These are phyloP conservation scores for Xiphorhynchus elegans DNA, from an alignment of 2,113 vertebrate genomes.

Conservation along the genomic window DNA sequence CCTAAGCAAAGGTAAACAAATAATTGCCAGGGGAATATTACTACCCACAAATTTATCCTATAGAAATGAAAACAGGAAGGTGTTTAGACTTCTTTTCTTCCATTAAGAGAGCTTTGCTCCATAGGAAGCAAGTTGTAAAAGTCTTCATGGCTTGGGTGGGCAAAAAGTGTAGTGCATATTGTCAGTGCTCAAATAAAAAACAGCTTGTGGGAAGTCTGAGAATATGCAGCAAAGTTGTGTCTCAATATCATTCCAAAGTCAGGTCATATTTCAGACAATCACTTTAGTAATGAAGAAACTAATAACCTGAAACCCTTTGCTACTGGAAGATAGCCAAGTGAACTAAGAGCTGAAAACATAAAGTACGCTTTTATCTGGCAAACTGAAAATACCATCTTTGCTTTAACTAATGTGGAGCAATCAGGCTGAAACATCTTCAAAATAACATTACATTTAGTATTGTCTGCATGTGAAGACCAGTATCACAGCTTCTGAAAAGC, in stretches of 20 bases:
- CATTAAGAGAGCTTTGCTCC: not conserved
- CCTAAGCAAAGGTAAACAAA: conserved; percentile 17
- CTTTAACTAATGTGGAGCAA: not conserved
- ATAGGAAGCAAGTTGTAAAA: not conserved
- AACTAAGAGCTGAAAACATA: not conserved
- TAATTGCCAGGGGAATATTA: not conserved
- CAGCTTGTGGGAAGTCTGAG: not conserved
- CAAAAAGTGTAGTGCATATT: not conserved
- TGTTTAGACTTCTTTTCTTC: not conserved
- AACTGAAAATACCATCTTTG: not conserved
- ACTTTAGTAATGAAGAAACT: not conserved
- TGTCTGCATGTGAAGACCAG: not conserved
- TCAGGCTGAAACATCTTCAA: not conserved
- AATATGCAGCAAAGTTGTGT: not conserved
- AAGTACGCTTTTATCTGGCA: not conserved
- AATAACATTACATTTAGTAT: not conserved
- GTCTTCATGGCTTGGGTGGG: not conserved
- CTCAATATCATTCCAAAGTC: not conserved
- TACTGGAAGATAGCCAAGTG: not conserved
- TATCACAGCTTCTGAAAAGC: not conserved
- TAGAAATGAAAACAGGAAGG: not conserved
- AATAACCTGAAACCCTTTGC: conserved; percentile 5
- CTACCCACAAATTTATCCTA: not conserved
- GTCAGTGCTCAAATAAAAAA: not conserved
- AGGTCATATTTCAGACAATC: conserved; percentile 1